phyloP scores from a whole-genome alignment of 1,140 invertebrate genomes.

The Armadillidium nasatum region DNA sequence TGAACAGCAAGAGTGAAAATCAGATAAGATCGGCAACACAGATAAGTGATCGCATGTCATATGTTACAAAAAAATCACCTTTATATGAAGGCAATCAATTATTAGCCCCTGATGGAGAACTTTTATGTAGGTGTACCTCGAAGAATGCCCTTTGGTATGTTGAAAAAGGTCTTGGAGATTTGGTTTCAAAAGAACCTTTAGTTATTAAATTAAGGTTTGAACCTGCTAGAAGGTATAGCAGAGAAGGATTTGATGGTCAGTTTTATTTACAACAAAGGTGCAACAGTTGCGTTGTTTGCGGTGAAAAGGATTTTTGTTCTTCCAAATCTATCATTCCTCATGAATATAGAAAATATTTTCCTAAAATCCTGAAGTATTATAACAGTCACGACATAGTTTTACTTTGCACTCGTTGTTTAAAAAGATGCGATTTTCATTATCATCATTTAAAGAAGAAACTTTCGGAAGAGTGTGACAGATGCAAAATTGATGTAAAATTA shows the following conservation, averaged over 20 bases:
- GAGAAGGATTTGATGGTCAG: slow-evolving; percentile 57
- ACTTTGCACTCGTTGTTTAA: slow-evolving; percentile 69
- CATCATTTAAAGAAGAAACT: slow-evolving; percentile 59
- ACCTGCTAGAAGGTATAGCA: slow-evolving; percentile 67
- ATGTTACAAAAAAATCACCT: slow-evolving; percentile 58
- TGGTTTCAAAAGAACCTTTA: slow-evolving; percentile 63
- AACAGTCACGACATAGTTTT: slow-evolving; percentile 76
- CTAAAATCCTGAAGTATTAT: slow-evolving; percentile 72
- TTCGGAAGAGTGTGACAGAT: slow-evolving; percentile 57
- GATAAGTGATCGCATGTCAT: slow-evolving; percentile 18
- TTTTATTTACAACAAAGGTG: slow-evolving; percentile 56
- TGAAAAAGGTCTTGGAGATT: slow-evolving; percentile 60
- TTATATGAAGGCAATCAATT: slow-evolving; percentile 76
- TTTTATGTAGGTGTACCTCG: slow-evolving; percentile 72
- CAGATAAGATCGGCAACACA: background rate
- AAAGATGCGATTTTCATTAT: slow-evolving; percentile 65
- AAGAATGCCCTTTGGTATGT: slow-evolving; percentile 73
- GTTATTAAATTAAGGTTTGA: slow-evolving; percentile 74
- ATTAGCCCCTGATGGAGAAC: slow-evolving; percentile 70
- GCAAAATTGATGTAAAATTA: slow-evolving; percentile 49
- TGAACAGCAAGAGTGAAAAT: too few relatives aligned
- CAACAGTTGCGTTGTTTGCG: slow-evolving; percentile 82
- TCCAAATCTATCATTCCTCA: slow-evolving; percentile 76
- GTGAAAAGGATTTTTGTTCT: slow-evolving; percentile 62
- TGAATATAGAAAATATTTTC: slow-evolving; percentile 79